A percentile compares a stretch with the other conserved stretches of the same genome.
Conservation (phyloP, 2,888 invertebrate species). For the Cancer borealis region DNA sequence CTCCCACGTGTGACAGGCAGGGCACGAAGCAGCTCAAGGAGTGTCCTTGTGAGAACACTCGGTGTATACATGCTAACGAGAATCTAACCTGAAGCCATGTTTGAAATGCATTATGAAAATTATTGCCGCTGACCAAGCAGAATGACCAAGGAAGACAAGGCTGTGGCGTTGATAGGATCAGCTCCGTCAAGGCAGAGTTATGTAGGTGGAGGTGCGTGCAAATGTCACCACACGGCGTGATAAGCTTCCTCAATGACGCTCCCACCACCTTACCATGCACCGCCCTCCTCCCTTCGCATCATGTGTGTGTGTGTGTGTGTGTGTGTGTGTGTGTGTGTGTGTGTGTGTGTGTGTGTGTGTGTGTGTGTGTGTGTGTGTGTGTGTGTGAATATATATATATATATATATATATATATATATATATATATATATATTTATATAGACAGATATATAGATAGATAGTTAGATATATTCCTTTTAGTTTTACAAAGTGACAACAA, state of each 20-base stretch:
- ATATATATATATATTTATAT: too few relatives aligned
- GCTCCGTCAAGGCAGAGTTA: neutral
- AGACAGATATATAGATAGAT: neutral
- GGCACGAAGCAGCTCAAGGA: neutral
- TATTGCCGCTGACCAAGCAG: neutral
- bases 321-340: too few relatives aligned
- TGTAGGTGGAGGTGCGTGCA: neutral
- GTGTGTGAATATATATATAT: too few relatives aligned
- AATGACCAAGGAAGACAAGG: neutral
- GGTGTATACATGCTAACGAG: neutral
- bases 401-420: too few relatives aligned
- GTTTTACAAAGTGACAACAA: too few relatives aligned
- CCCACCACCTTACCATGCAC: neutral
- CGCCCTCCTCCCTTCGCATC: neutral
- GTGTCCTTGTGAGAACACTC: neutral
- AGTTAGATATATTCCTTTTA: neutral
- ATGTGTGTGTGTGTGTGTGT: neutral
- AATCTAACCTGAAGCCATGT: neutral
- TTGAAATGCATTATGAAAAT: neutral
- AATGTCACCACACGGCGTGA: neutral
- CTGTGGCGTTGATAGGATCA: neutral
- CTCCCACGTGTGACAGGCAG: slow-evolving; percentile 1
- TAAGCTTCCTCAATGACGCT: neutral
- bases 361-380: too few relatives aligned
- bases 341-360: too few relatives aligned